A percentile compares a stretch with the other conserved stretches of the same genome.
These are phyloP conservation scores for Halyomorpha halys DNA, from an alignment of 1,140 invertebrate species.

Conservation along the genomic window DNA sequence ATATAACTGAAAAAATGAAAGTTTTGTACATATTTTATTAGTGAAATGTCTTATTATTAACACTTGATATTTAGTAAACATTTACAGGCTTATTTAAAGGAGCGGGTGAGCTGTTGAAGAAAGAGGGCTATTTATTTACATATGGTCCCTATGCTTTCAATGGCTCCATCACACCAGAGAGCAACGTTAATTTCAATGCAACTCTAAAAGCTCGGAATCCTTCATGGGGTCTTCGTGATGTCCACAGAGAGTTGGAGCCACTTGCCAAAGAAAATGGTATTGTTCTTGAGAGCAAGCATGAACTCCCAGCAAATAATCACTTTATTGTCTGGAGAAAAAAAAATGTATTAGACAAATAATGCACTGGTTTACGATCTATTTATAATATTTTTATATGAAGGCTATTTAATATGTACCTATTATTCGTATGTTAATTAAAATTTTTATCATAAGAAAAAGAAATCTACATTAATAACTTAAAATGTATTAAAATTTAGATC, in stretches of 20 bases:
- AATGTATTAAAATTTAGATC: no score
- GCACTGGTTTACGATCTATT: no score
- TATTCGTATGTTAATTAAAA: no score
- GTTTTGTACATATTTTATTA: no score
- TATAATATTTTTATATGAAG: no score
- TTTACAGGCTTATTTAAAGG: slow-evolving; percentile 54
- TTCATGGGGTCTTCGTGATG: slow-evolving; percentile 68
- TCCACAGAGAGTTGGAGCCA: slow-evolving; percentile 51
- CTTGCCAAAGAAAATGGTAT: slow-evolving; percentile 53
- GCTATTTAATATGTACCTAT: no score
- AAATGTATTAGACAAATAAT: no score
- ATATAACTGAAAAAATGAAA: no score
- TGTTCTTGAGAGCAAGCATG: slow-evolving; percentile 47
- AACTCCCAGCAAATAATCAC: slow-evolving; percentile 83
- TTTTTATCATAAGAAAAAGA: no score
- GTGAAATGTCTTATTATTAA: no score
- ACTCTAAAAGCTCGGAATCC: slow-evolving; percentile 50
- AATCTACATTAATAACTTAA: no score
- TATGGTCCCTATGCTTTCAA: slow-evolving; percentile 73
- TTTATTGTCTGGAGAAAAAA: slow-evolving; percentile 63
- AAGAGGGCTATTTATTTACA: slow-evolving; percentile 59
- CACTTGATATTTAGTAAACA: no score
- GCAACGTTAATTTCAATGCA: slow-evolving; percentile 67
- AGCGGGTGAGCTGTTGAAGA: slow-evolving; percentile 53
- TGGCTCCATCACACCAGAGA: slow-evolving; percentile 64